phyloP scores from a whole-genome alignment of 2,797 vertebrate species.

The Gymnocypris eckloni region DNA sequence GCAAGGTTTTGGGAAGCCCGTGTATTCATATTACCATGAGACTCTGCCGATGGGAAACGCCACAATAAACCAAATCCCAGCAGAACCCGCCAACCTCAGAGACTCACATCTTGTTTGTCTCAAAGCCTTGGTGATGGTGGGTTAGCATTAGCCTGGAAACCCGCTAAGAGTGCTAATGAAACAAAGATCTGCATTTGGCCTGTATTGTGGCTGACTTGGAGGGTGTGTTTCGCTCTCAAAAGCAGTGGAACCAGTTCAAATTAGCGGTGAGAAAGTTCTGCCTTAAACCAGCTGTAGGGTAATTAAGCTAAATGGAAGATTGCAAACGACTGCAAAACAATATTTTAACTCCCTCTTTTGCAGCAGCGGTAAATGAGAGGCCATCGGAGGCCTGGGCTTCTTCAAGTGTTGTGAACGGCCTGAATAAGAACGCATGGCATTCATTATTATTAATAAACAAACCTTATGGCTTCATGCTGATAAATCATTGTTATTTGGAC shows the following conservation, averaged over 20 bases:
- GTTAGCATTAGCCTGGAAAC: constrained; percentile 43
- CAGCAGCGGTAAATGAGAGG: constrained; percentile 21
- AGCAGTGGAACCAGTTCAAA: constrained; percentile 46
- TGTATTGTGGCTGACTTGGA: constrained; percentile 42
- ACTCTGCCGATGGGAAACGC: constrained; percentile 37
- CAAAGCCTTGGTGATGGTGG: constrained; percentile 3
- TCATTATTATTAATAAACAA: no score
- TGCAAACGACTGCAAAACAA: constrained; percentile 40
- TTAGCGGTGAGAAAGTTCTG: constrained; percentile 48
- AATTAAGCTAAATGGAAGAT: constrained; percentile 52
- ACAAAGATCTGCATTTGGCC: constrained; percentile 35
- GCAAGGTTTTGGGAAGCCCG: constrained; percentile 33
- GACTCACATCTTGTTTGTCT: constrained; percentile 42
- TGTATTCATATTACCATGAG: constrained; percentile 47
- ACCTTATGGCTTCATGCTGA: no score
- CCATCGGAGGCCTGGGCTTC: background rate
- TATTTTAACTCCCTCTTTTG: constrained; percentile 50
- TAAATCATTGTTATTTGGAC: background rate
- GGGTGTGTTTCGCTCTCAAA: constrained; percentile 43
- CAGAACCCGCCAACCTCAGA: constrained; percentile 9
- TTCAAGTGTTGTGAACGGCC: no score
- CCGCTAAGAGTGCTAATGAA: constrained; percentile 41
- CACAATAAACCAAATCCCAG: constrained; percentile 31
- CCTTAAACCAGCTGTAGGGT: constrained; percentile 43
- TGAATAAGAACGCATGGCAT: no score